phyloP scores from a whole-genome alignment of 2,888 invertebrate genomes.

The Monoplex corrugatus region DNA sequence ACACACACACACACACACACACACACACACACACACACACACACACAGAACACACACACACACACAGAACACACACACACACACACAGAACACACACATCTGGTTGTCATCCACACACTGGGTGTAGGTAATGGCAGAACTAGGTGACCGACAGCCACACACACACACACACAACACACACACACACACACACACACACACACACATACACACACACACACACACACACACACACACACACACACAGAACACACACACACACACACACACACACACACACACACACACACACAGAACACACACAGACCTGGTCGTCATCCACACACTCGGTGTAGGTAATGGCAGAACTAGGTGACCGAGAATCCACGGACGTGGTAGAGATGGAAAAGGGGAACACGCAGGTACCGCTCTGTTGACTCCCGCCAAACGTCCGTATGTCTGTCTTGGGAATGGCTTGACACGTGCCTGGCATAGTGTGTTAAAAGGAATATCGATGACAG shows the following conservation, averaged over 20 bases:
- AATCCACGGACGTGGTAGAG: conserved; percentile 57
- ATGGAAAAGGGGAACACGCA: conserved; percentile 64
- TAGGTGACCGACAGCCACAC: conserved; percentile 56
- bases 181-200: not conserved
- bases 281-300: not conserved
- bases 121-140: conserved; percentile 56
- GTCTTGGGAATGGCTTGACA: conserved; percentile 64
- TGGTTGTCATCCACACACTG: conserved; percentile 67
- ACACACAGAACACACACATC: conserved; percentile 36
- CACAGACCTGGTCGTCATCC: conserved; percentile 63
- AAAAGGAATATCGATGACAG: too few relatives aligned
- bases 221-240: not conserved
- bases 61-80: not conserved
- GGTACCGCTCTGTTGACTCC: conserved; percentile 56
- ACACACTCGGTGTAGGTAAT: conserved; percentile 66
- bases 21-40: not conserved
- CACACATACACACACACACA: not conserved
- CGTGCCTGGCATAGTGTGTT: too few relatives aligned
- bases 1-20: not conserved
- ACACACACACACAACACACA: not conserved
- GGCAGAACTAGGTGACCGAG: conserved; percentile 54
- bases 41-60: not conserved
- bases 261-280: not conserved
- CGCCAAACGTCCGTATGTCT: conserved; percentile 62
- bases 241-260: not conserved